Evolutionary conservation across 2,113 vertebrate genomes (phyloP).

Genomic region (Pterophyllum scalare): DNA sequence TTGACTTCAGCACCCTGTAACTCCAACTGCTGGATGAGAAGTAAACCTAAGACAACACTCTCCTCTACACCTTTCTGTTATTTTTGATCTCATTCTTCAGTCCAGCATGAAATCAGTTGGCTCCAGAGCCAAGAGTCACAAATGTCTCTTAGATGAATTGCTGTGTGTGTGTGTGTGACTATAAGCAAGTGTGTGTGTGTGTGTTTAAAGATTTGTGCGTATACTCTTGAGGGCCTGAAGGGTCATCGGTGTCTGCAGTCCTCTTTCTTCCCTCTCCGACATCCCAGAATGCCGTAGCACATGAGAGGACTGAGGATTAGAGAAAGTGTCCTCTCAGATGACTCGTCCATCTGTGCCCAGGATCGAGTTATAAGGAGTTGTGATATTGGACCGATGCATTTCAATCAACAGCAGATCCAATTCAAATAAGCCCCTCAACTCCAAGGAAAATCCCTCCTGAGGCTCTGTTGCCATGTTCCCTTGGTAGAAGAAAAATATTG

Average conservation of each 20-base stretch:
- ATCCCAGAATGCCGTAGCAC: slow-evolving; percentile 71
- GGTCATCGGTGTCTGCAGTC: slow-evolving; percentile 63
- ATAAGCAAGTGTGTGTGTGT: neutral
- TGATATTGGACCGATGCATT: slow-evolving; percentile 76
- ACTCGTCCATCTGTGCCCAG: slow-evolving; percentile 78
- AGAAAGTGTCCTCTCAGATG: slow-evolving; percentile 78
- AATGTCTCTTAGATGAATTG: slow-evolving; percentile 21
- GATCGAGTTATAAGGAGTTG: slow-evolving; percentile 79
- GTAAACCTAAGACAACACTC: slow-evolving; percentile 74
- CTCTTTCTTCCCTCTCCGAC: slow-evolving; percentile 42
- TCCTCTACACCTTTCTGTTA: slow-evolving; percentile 66
- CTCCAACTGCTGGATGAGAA: slow-evolving; percentile 42
- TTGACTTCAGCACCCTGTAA: slow-evolving; percentile 33
- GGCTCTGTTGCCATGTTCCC: slow-evolving; percentile 57
- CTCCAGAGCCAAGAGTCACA: slow-evolving; percentile 20
- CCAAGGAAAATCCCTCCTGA: slow-evolving; percentile 66
- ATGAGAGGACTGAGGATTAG: slow-evolving; percentile 78
- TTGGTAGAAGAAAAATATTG: slow-evolving; percentile 47
- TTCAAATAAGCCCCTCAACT: slow-evolving; percentile 74
- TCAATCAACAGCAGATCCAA: slow-evolving; percentile 80
- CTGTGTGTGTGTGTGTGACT: slow-evolving; percentile 21
- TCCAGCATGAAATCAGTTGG: slow-evolving; percentile 72
- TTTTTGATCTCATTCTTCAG: slow-evolving; percentile 55
- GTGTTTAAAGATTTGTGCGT: neutral
- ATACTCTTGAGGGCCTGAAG: slow-evolving; percentile 16